Evolutionary conservation across 2,113 vertebrate genomes (phyloP), one percentile per base, ranked within the genome.

Genomic region (Sphaerodactylus townsendi): DNA sequence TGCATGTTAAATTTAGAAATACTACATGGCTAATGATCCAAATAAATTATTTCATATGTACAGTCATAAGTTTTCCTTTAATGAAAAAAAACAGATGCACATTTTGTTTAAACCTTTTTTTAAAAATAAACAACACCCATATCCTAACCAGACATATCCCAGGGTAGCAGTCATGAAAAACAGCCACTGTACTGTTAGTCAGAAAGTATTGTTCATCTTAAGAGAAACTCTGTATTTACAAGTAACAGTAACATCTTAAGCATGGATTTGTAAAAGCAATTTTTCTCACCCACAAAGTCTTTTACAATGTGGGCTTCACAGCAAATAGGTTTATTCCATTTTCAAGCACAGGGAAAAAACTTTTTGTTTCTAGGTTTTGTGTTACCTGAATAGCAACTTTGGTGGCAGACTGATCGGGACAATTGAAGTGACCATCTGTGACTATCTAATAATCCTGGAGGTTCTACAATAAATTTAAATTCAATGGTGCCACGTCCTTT

Each of bases 181-280:
- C 10, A 41, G 75, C 82, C 86, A 89, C 59, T 85, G 68, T 56
- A 77, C 44, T 90, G 88, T 90, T 90, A 89, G 82, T 90, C 82
- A 94, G 88, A 87, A 39, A 80, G 21, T 10, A 64, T 85, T 93
- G 88, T 83, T 90, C 86, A 87, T 41, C 30, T 86, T 72, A 85
- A 81, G 75, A 79, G 85, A 77, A 83, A 77, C 65, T 78, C 85
- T 68, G 72, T 39, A 50, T 88, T 92, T 88, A 86, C 48, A 79
- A 92, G 87, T 77, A 88, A 78, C 79, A 39, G 81, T 69, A 86
- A 87, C 30, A 85, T 88, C 93, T 86, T 89, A 85, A 68, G 88
- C 66, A 88, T 81, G 85, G 91, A 82, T 91, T 87, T 90, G 73
- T 87, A 93, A 87, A 88, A 93, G 77, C 74, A 76, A 90, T 90